phyloP scores from a whole-genome alignment of 2,888 invertebrate genomes.

The Idaea straminata region DNA sequence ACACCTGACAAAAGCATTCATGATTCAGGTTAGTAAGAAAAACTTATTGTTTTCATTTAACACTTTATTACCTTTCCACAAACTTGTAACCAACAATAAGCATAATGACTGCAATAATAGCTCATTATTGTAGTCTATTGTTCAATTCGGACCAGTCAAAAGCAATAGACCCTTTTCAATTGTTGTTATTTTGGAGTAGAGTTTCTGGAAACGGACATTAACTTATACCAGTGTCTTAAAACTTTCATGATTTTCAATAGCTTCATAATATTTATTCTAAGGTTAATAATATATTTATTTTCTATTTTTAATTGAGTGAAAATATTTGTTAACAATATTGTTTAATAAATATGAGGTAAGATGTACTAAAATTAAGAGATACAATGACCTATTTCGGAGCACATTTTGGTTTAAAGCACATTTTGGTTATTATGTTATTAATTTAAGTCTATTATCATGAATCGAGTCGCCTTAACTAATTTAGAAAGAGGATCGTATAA shows the following conservation, averaged over 20 bases:
- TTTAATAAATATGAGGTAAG: no score
- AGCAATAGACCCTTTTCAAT: not conserved
- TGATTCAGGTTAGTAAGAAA: slow-evolving; percentile 73
- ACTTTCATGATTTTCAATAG: not conserved
- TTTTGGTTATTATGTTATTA: no score
- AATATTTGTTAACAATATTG: no score
- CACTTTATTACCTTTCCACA: slow-evolving; percentile 7
- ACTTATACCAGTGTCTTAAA: not conserved
- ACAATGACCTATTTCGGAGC: no score
- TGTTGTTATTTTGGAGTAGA: not conserved
- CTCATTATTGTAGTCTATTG: not conserved
- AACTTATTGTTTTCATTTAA: slow-evolving; percentile 25
- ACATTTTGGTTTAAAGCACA: no score
- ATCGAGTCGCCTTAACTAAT: no score
- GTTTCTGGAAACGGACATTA: not conserved
- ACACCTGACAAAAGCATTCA: slow-evolving; percentile 59
- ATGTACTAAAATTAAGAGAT: no score
- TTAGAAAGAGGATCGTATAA: no score
- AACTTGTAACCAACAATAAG: not conserved
- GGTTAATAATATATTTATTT: no score
- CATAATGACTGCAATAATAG: not conserved
- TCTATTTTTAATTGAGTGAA: no score
- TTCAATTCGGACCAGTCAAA: not conserved
- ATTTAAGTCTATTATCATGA: no score
- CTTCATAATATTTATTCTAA: not conserved